Base-by-base conservation (phyloP, 2,888 invertebrate genomes). In the Drosophila gaucha region DNA sequence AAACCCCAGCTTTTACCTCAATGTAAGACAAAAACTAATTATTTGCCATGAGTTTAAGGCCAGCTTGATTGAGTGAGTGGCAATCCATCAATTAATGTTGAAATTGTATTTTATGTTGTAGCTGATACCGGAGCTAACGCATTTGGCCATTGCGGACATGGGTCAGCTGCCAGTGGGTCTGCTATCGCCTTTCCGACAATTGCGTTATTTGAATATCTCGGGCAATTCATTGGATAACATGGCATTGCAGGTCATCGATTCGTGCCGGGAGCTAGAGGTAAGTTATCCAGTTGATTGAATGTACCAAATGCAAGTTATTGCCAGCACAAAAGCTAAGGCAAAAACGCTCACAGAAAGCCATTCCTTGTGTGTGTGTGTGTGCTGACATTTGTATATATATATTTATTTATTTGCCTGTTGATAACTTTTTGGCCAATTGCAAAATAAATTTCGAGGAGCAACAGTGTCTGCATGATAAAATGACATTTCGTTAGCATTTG, bases 201-300 rank as follows among this genome's bases (percentile, higher is more conserved):
- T 96, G 65, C 93, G 93, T 57, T 93, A 93, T 66, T 92, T 96
- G 69, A 96, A 96, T 92, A 91, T 96, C 80, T 96, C 96, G 30
- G 94, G 94, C 87, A 96, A 96, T 92, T 93, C 94, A 88, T 92
- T 96, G 89, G 90, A 91, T 80, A 90, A 90, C 60, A 90, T 91
- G 86, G 90, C 91, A 57, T 70, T 91, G 79, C 90, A 91, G 86
- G 91, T 92, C 67, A 90, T 92, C 76, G 90, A 91, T 89, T 90
- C 92, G 18, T 90, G 92, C 66, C 88, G 86, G 10, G 88, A 90
- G 64, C 80, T 92, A 18, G 91, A 92, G 91, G 92, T 92, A 88
- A 88, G 90, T 82, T 43, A 2, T n/a, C 5, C 35, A 4, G 8
- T n/a, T 56, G 51, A 43, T 63, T 69, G 44, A 51, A 35, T 58